Evolutionary conservation across 2,888 invertebrate species (phyloP), one percentile per base, ranked within the genome.

Genomic region (Lysandra coridon): DNA sequence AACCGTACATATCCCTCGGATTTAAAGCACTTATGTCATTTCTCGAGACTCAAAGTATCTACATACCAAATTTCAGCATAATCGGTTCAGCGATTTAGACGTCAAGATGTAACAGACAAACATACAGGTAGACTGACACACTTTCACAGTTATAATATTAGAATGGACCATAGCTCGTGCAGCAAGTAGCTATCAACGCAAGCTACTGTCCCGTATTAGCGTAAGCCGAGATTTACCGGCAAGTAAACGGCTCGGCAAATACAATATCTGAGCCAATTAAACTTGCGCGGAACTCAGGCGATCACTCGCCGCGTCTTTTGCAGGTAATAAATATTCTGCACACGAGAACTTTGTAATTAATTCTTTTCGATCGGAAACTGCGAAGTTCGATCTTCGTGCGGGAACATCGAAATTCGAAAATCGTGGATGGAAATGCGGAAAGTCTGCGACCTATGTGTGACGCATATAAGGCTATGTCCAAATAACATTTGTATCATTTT

Each of bases 261-360:
- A 83, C 84, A 85, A 86, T 85, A 85, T 85, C 83, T 79, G 82
- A 86, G 80, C 84, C 86, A 87, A 87, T 87, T 86, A 86, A 86
- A 87, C 86, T 86, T 79, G 80, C 83, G 82, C 73, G 79, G 82
- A 87, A 87, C 84, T 86, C 78, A 79, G 82, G 81, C 82, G 82
- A 82, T 81, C 79, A 80, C 79, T 80, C 80, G 84, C 81, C 79
- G 80, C 80, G 80, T 81, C 83, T 83, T 82, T 82, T 81, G 79
- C 81, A 82, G 82, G 83, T 82, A 78, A 83, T 82, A 82, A 82
- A 76, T 80, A 78, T 78, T 75, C 62, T 49, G n/a, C 75, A 62
- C 74, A 37, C 74, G 44, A 62, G 30, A 62, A 49, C 60, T 74
- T 79, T 75, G 49, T 75, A 75, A 79, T 79, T 79, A 79, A 76